Base-by-base conservation (phyloP, 2,888 invertebrate genomes). In the Synanthedon formicaeformis region DNA sequence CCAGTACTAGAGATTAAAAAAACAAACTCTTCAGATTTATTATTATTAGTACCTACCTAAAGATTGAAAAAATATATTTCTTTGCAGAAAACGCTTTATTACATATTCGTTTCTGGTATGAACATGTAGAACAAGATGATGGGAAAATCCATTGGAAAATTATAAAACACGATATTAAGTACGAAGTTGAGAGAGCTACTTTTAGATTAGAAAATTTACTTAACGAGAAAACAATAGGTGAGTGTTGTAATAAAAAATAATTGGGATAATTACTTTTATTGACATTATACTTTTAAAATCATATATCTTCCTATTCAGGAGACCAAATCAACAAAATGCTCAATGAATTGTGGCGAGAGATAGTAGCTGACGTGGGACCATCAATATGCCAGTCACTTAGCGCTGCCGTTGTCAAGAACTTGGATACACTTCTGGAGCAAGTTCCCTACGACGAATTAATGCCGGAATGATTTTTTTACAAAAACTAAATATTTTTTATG, bases 141-240 rank as follows among this genome's bases (percentile, higher is more conserved):
- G 79, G 75, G 0, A 71, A 77, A 65, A 65, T 77, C 23, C 67
- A 80, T 55, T 81, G 82, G 81, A 76, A 78, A 53, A 77, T 81
- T 49, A 66, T 62, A 4, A 79, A 77, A 58, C 71, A 79, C 49
- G 78, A 81, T 50, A 73, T 81, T 50, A 76, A 76, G 57, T 81
- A 80, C 51, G 74, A 78, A 56, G 73, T 81, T 0, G 79, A 75
- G 53, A 75, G 67, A 54, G 81, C 78, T 2, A 60, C 64, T 11
- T 82, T 81, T 48, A 66, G 71, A 57, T 59, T 81, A 50, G 76
- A 80, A 41, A 81, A 81, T 57, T 69, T 81, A 13, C 58, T 80
- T 10, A 72, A 72, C 48, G 79, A 80, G 52, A 81, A 80, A 66
- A 69, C 64, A 57, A 69, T 82, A 45, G 75, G 80, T 80, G 55